A percentile compares a stretch with the other conserved stretches of the same genome.
Conservation (phyloP, 2,113 vertebrate species). For the Dasyornis broadbenti region DNA sequence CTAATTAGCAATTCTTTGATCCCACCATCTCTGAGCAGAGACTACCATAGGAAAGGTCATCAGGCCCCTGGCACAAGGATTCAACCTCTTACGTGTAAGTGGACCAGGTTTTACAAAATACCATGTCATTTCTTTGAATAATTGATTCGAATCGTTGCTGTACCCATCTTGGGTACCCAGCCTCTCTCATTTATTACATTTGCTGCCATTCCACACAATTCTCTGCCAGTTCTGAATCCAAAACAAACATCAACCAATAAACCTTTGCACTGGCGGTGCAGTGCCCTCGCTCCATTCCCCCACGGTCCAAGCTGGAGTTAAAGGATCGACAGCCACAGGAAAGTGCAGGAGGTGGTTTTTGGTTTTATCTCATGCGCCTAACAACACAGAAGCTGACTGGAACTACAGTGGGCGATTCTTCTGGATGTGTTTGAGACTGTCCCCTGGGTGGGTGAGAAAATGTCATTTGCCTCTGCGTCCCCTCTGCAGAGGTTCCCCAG, state of each 20-base stretch:
- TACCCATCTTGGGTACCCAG: background rate
- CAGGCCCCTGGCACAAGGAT: background rate
- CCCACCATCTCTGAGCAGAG: background rate
- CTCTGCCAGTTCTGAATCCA: background rate
- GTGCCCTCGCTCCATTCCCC: background rate
- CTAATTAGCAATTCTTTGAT: slow-evolving; percentile 52
- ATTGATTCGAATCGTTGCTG: background rate
- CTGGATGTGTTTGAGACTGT: background rate
- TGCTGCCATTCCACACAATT: background rate
- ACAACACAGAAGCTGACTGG: background rate
- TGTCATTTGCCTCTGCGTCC: background rate
- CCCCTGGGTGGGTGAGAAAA: background rate
- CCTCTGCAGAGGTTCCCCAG: fast-evolving
- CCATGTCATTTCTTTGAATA: background rate
- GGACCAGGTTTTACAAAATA: background rate
- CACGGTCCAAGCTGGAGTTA: background rate
- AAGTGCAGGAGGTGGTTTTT: background rate
- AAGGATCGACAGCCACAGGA: background rate
- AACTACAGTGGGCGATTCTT: background rate
- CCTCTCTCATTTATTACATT: background rate
- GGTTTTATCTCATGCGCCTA: background rate
- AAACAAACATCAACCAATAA: background rate
- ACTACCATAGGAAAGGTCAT: background rate
- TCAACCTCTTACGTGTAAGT: background rate
- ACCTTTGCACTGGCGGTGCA: background rate